A percentile compares a stretch with the other conserved stretches of the same genome.
Evolutionary conservation across 2,888 invertebrate species (phyloP).

Genomic region (Hofmannophila pseudospretella): DNA sequence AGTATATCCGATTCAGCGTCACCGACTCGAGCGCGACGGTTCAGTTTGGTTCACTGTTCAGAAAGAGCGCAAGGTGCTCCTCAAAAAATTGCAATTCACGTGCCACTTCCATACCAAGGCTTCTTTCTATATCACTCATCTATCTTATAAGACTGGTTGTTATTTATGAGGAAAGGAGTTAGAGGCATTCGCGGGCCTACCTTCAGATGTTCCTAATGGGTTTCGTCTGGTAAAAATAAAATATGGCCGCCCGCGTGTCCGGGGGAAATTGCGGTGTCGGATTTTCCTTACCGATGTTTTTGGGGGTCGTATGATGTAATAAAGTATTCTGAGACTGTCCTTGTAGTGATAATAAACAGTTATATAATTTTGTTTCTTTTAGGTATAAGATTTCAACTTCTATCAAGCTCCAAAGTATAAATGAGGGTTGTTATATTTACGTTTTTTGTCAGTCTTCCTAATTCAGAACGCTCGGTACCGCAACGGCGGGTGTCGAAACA

Average conservation of each 20-base stretch:
- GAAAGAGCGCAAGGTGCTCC: no score
- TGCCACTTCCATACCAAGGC: slow-evolving; percentile 2
- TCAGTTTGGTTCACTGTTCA: no score
- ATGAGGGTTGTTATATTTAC: no score
- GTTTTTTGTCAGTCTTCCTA: no score
- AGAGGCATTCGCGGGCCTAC: slow-evolving; percentile 17
- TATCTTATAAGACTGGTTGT: slow-evolving; percentile 7
- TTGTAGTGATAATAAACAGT: no score
- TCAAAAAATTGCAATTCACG: no score
- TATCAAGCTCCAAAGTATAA: no score
- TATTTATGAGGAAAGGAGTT: slow-evolving; percentile 20
- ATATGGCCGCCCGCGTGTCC: slow-evolving; percentile 16
- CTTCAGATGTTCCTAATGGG: slow-evolving; percentile 26
- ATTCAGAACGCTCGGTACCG: no score
- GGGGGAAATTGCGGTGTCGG: slow-evolving; percentile 12
- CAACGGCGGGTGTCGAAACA: no score
- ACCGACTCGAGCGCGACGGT: no score
- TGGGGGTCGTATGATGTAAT: background rate
- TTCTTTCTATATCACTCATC: slow-evolving; percentile 3
- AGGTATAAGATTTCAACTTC: background rate
- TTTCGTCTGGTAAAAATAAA: slow-evolving; percentile 28
- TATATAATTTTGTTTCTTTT: no score
- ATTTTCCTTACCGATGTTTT: slow-evolving; percentile 5
- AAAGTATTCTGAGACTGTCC: background rate
- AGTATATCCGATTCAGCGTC: no score